Percentiles rank a stretch among this genome's conserved stretches.
These are phyloP conservation scores for Nyctibius bracteatus DNA, from an alignment of 2,113 vertebrate genomes.

Conservation along the genomic window DNA sequence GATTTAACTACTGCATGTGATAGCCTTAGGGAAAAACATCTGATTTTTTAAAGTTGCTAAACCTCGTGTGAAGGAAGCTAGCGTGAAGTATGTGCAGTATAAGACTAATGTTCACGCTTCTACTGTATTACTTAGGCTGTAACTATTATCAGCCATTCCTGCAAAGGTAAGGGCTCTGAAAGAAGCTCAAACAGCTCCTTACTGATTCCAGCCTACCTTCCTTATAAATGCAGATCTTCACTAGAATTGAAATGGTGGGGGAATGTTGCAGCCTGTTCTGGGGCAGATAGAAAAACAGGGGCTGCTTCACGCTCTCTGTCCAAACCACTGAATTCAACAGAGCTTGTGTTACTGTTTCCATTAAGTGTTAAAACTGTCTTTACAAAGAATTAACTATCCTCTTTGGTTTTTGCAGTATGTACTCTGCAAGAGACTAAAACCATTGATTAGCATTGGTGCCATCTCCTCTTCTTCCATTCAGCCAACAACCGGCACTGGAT, in stretches of 20 bases:
- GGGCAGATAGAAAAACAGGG: not conserved
- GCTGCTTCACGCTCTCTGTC: not conserved
- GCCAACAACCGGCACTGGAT: not conserved
- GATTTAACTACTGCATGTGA: not conserved
- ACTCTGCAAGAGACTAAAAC: not conserved
- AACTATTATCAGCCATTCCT: not conserved
- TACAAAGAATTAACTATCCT: not conserved
- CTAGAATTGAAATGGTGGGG: not conserved
- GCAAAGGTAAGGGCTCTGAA: not conserved
- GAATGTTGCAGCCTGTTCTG: not conserved
- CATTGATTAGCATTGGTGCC: not conserved
- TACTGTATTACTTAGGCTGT: not conserved
- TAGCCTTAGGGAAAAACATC: not conserved
- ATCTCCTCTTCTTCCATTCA: not conserved
- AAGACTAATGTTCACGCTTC: not conserved
- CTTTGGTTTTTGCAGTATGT: not conserved
- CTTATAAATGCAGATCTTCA: not conserved
- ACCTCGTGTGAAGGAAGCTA: not conserved
- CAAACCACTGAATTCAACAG: not conserved
- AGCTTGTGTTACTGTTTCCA: not conserved
- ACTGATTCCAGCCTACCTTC: not conserved
- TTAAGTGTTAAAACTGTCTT: not conserved
- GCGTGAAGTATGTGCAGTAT: not conserved
- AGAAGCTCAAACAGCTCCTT: not conserved
- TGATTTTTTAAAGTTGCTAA: not conserved